Evolutionary conservation across 2,113 vertebrate genomes (phyloP), one percentile per base, ranked within the genome.

Genomic region (Brienomyrus longianalis): DNA sequence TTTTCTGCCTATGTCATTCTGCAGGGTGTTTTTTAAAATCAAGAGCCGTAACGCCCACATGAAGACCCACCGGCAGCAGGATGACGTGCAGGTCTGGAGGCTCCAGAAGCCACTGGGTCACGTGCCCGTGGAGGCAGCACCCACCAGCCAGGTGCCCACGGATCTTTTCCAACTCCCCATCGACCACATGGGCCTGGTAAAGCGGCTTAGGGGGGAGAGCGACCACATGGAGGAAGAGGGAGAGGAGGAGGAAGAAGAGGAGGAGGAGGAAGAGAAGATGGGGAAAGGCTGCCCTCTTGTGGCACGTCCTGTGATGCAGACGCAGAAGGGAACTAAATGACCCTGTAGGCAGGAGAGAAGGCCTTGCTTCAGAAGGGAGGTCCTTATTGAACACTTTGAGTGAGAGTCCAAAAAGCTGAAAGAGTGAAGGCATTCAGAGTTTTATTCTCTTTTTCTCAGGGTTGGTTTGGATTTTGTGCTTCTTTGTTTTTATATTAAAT

Each of bases 21-120:
- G 59, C 86, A 98, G 97, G 93, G 96, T 97, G 45, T 98, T 98
- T 95, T 96, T 96, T 92, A 98, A 96, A 95, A 97, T 98, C 93
- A 98, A 98, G 95, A 98, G 97, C 93, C 96, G 97, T 56, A 98
- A 98, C 5, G 97, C 97, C 9, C 97, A 98, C 93, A 98, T 98
- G 97, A 98, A 98, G 92, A 97, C 96, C 3, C 97, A 98, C 93
- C 94, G 97, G 43, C 97, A 97, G 93, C 94, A 97, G 35, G 97
- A 98, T 87, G 97, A 97, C n/a, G 94, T 95, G 87, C 90, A 86
- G n/a, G 10, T 1, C 52, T 89, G 77, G 89, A 51, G n/a, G 39
- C 77, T 11, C 0, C 88, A 77, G 39, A 54, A 54, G 15, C 48
- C 88, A 0, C 51, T 19, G 21, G 96, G 96, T 95, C 96, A 7